Evolutionary conservation across 2,888 invertebrate species (phyloP), one percentile per base, ranked within the genome.

Genomic region (Tanytarsus gracilentus): DNA sequence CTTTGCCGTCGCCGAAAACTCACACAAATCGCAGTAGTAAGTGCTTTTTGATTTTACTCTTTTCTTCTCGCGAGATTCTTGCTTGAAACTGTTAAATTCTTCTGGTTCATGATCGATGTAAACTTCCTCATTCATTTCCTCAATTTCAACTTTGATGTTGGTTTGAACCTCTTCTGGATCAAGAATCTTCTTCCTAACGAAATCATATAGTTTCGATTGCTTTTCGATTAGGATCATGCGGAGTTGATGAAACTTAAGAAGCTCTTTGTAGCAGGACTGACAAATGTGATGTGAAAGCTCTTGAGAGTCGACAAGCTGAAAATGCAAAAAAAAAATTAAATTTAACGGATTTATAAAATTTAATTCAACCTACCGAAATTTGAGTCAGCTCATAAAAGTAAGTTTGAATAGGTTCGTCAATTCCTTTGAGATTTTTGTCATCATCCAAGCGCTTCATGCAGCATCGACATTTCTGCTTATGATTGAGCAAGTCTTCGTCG

Each of bases 1-100:
- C 27, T 39, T 40, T 4, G 27, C 26, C 16, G 27, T 18, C 2
- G 40, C 30, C 1, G 21, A 25, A 27, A 16, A 56, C 1, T 23
- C 23, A 27, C 55, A 56, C 8, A 14, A 8, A 27, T 56, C 55
- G 27, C 55, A 56, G 7, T 40, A 40, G 5, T 27, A 36, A 39
- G n/a, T n/a, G n/a, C n/a, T 44, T 44, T 7, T 40, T 40, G 1
- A 16, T 21, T 18, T 40, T 6, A 21, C 16, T 40, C 16, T 55
- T 56, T n/a, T n/a, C n/a, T n/a, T n/a, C n/a, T n/a, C n/a, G n/a
- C n/a, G 14, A 56, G 25, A 16, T 26, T n/a, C 3, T 21, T 16
- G 1, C 40, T 27, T 8, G 40, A 40, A 14, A 26, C 14, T 3
- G 25, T 50, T n/a, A 25, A 50, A 14, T 50, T 25, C 25, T n/a